Percentiles rank a stretch among this genome's conserved stretches.
These are phyloP conservation scores for Alcedo quadribrachys DNA, from an alignment of 2,797 vertebrate genomes.

Conservation along the genomic window DNA sequence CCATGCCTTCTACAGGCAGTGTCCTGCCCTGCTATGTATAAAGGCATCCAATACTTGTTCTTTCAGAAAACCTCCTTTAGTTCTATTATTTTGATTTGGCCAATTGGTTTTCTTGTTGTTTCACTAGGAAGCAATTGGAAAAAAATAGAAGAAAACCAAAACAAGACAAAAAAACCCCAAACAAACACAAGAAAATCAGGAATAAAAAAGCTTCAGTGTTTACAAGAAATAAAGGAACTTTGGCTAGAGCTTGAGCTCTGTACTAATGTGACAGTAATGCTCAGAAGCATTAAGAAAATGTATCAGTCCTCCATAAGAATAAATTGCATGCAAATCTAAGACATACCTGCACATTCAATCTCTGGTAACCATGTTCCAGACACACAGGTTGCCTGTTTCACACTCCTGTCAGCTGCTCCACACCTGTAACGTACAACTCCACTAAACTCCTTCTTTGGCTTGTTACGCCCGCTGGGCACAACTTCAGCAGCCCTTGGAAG, in stretches of 20 bases:
- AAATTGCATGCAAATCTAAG: neutral
- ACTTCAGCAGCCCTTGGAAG: rapidly evolving
- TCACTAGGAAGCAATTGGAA: neutral
- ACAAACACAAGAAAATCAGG: neutral
- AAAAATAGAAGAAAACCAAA: neutral
- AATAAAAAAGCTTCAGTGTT: neutral
- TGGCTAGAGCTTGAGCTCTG: neutral
- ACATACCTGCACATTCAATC: slow-evolving; percentile 45
- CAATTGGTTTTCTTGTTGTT: neutral
- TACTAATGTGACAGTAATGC: neutral
- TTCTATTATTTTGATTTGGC: neutral
- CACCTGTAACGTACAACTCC: neutral
- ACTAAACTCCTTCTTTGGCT: rapidly evolving
- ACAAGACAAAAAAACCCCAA: too few relatives aligned
- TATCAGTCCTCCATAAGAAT: neutral
- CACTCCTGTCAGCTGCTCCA: neutral
- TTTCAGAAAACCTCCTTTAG: neutral
- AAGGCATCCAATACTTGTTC: neutral
- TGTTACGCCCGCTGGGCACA: rapidly evolving
- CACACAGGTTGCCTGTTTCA: slow-evolving; percentile 19
- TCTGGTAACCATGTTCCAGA: slow-evolving; percentile 71
- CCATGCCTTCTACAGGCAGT: neutral
- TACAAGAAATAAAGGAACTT: neutral
- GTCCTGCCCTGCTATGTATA: neutral
- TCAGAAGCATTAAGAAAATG: neutral